These are phyloP conservation scores for Galaxias olidus DNA, from an alignment of 2,797 vertebrate genomes.

Conservation along the genomic window DNA sequence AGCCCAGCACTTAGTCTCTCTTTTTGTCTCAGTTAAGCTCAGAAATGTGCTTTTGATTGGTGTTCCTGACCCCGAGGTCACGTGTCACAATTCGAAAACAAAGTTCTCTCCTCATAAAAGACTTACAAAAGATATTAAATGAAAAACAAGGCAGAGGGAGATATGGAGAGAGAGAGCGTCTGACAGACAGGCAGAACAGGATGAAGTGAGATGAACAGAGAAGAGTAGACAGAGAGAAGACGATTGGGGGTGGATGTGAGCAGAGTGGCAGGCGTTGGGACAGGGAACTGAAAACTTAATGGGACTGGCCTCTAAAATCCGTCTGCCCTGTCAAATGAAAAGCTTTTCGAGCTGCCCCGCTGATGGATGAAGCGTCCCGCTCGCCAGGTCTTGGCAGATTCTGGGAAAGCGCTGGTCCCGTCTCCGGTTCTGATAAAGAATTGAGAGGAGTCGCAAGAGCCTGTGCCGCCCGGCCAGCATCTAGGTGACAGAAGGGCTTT, in stretches of 20 bases:
- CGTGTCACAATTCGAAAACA: slow-evolving; percentile 59
- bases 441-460: slow-evolving; percentile 51
- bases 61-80: slow-evolving; percentile 56
- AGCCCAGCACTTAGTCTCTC: no score
- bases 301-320: slow-evolving; percentile 69
- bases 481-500: slow-evolving; percentile 43
- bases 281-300: slow-evolving; percentile 75
- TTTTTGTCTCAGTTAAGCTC: slow-evolving; percentile 10
- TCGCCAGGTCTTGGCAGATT: slow-evolving; percentile 68
- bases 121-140: not conserved
- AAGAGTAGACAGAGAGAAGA: slow-evolving; percentile 1
- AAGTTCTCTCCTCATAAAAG: slow-evolving; percentile 22
- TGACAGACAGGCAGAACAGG: no score
- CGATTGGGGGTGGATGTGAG: slow-evolving; percentile 56
- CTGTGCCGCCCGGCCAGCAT: slow-evolving; percentile 41
- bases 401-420: slow-evolving; percentile 68
- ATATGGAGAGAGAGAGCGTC: not conserved
- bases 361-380: slow-evolving; percentile 76
- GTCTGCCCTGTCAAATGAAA: slow-evolving; percentile 69
- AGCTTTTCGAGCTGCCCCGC: slow-evolving; percentile 64
- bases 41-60: slow-evolving; percentile 66
- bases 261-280: slow-evolving; percentile 73
- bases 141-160: not conserved
- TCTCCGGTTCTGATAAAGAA: slow-evolving; percentile 73
- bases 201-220: no score